A percentile compares a stretch with the other conserved stretches of the same genome.
These are phyloP conservation scores for Liopterus haemorrhoidalis DNA, from an alignment of 2,888 invertebrate species.

Conservation along the genomic window DNA sequence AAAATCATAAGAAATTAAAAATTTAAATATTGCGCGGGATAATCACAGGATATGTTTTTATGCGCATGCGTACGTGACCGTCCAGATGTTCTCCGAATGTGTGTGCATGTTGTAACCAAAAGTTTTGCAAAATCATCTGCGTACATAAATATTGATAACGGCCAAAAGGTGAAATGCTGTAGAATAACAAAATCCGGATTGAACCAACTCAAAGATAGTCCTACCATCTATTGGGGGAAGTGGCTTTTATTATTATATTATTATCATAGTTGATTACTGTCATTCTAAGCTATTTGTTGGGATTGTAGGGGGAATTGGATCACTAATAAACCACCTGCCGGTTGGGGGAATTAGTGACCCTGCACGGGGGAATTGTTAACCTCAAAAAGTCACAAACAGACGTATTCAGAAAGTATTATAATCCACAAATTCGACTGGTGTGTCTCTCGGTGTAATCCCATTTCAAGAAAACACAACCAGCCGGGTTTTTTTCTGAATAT, in stretches of 20 bases:
- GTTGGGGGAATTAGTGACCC: no score
- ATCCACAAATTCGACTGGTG: constrained; percentile 11
- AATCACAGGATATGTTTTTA: neutral
- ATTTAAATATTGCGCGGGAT: neutral
- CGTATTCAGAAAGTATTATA: constrained; percentile 46
- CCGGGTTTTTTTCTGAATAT: constrained; percentile 20
- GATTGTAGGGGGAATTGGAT: constrained; percentile 13
- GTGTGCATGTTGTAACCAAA: constrained; percentile 49
- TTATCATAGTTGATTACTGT: constrained; percentile 20
- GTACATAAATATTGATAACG: constrained; percentile 38
- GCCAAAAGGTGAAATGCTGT: constrained; percentile 40
- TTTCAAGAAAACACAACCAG: no score
- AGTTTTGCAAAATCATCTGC: constrained; percentile 35
- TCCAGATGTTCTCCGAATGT: constrained; percentile 43
- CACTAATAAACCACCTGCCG: constrained; percentile 34
- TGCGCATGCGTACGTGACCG: constrained; percentile 20
- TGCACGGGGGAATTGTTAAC: constrained; percentile 41
- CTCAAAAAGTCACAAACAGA: constrained; percentile 49
- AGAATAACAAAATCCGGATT: constrained; percentile 32
- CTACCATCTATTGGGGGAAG: constrained; percentile 28
- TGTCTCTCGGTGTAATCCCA: neutral
- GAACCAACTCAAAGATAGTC: constrained; percentile 27
- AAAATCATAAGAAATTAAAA: constrained; percentile 2
- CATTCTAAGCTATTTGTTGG: constrained; percentile 22
- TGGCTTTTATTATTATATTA: constrained; percentile 24